A percentile compares a stretch with the other conserved stretches of the same genome.
Evolutionary conservation across 2,888 invertebrate genomes (phyloP).

Genomic region (Sialis fuliginosa): DNA sequence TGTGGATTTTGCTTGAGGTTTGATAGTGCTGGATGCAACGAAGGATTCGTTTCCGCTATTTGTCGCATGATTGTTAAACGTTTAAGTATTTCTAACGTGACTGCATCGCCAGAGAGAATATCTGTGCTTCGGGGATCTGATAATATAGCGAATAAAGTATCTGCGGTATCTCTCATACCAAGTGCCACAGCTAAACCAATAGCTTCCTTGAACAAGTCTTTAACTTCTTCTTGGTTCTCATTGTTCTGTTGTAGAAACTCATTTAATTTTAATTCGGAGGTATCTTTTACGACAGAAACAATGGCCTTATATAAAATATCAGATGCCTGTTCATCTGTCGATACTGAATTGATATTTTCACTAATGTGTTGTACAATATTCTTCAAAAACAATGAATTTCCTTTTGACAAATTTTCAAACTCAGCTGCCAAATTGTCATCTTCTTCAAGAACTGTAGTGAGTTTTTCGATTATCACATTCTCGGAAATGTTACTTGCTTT

Average conservation of each 20-base stretch:
- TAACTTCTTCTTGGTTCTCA: slow-evolving; percentile 19
- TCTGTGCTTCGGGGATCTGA: slow-evolving; percentile 36
- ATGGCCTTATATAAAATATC: slow-evolving; percentile 50
- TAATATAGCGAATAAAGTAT: slow-evolving; percentile 31
- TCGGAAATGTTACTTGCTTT: slow-evolving; percentile 30
- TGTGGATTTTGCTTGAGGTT: slow-evolving; percentile 47
- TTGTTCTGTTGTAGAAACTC: slow-evolving; percentile 27
- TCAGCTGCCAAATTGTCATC: slow-evolving; percentile 40
- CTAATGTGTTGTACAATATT: slow-evolving; percentile 25
- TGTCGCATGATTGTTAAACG: slow-evolving; percentile 52
- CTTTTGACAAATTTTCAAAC: slow-evolving; percentile 44
- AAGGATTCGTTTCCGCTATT: slow-evolving; percentile 46
- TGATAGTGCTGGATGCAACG: slow-evolving; percentile 38
- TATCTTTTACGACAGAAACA: slow-evolving; percentile 41
- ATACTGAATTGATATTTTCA: slow-evolving; percentile 28
- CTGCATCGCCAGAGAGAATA: slow-evolving; percentile 35
- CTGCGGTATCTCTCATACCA: slow-evolving; percentile 44
- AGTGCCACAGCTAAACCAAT: slow-evolving; percentile 50
- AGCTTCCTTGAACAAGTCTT: slow-evolving; percentile 40
- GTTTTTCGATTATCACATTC: slow-evolving; percentile 41
- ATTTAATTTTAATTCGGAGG: slow-evolving; percentile 38
- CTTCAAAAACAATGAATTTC: slow-evolving; percentile 38
- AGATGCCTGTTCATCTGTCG: slow-evolving; percentile 44
- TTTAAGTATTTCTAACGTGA: slow-evolving; percentile 47
- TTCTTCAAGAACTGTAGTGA: slow-evolving; percentile 42